phyloP scores from a whole-genome alignment of 2,113 vertebrate species.

The Clarias macrocephalus region DNA sequence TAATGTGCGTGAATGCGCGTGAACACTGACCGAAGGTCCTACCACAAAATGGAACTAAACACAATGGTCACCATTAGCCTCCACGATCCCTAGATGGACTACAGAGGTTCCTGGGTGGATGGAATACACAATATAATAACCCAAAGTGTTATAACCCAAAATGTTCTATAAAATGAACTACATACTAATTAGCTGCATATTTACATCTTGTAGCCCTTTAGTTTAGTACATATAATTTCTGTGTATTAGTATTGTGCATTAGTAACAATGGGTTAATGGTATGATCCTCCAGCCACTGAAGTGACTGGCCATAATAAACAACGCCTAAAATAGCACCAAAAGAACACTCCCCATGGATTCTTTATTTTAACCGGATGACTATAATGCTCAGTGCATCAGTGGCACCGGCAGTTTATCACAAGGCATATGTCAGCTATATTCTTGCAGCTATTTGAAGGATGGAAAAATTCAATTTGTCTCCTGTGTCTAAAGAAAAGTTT shows the following conservation, averaged over 20 bases:
- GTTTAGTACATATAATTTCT: not conserved
- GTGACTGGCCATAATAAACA: not conserved
- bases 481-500: conserved; percentile 2
- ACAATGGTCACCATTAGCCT: too few relatives aligned
- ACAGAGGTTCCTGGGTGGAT: too few relatives aligned
- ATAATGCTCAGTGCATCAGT: not conserved
- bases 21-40: too few relatives aligned
- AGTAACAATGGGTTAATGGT: not conserved
- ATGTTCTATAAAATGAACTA: not conserved
- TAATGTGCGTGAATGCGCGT: too few relatives aligned
- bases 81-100: too few relatives aligned
- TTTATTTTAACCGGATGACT: not conserved
- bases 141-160: not conserved
- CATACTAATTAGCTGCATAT: not conserved
- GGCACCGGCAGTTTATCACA: not conserved
- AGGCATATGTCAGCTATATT: conserved; percentile 57
- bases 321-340: not conserved
- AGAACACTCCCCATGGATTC: not conserved
- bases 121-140: too few relatives aligned
- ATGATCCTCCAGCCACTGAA: not conserved
- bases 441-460: conserved; percentile 53
- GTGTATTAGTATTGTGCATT: not conserved
- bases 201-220: not conserved
- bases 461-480: not conserved
- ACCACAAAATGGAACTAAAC: too few relatives aligned